Conservation (phyloP, 2,888 invertebrate species). For the Drosophila fulvimacula region DNA sequence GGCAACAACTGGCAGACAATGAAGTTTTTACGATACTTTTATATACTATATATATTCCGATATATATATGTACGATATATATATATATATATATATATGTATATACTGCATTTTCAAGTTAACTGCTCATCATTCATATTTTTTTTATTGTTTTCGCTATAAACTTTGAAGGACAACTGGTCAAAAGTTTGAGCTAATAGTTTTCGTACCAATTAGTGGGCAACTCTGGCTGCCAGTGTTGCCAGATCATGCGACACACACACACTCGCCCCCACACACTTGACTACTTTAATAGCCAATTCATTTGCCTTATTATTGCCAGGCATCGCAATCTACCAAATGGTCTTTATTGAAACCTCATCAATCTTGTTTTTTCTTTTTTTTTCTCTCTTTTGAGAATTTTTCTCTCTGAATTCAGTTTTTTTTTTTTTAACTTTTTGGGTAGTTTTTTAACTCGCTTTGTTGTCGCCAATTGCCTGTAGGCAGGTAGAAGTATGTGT, state of each 20-base stretch:
- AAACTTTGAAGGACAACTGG: constrained; percentile 39
- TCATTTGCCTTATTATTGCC: constrained; percentile 66
- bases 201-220: constrained; percentile 68
- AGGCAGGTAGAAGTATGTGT: background rate
- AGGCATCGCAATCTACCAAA: constrained; percentile 55
- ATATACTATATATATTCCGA: background rate
- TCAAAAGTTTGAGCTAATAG: constrained; percentile 50
- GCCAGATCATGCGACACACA: constrained; percentile 26
- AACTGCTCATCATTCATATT: constrained; percentile 74
- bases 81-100: constrained; percentile 10
- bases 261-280: background rate
- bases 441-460: constrained; percentile 3
- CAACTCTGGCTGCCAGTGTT: constrained; percentile 39
- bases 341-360: constrained; percentile 71
- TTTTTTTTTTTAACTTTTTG: constrained; percentile 10
- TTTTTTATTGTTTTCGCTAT: constrained; percentile 2
- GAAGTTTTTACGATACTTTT: constrained; percentile 1
- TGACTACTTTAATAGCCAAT: constrained; percentile 54
- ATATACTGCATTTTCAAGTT: constrained; percentile 62
- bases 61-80: background rate
- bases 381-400: background rate
- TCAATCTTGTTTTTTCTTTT: constrained; percentile 54
- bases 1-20: constrained; percentile 13
- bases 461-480: constrained; percentile 1
- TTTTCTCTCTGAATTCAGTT: background rate